Evolutionary conservation across 2,888 invertebrate genomes (phyloP), one percentile per base, ranked within the genome.

Genomic region (Phalera bucephala): DNA sequence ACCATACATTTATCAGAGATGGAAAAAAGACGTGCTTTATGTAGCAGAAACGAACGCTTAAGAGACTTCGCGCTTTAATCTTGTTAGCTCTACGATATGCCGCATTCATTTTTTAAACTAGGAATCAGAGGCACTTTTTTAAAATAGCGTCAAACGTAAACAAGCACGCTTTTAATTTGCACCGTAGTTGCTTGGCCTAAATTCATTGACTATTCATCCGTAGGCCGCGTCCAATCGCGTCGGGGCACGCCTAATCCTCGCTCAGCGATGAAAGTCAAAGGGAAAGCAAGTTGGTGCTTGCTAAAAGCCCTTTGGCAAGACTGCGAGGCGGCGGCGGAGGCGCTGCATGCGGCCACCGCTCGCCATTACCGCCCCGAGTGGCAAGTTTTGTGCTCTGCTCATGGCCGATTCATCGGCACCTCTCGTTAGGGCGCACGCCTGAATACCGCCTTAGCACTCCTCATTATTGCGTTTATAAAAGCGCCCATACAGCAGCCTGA

Each of bases 391-490:
- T 85, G 75, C 72, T 69, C 78, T 69, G 69, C 79, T 81, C 83
- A 78, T 80, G 79, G 81, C 60, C 82, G 88, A 86, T 86, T 87
- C 89, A 87, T 84, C 81, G 80, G 66, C 80, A 73, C 67, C 77
- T 79, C 87, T 87, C 82, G 83, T 87, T 86, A 86, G 70, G 64
- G 72, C 62, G 73, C 68, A 70, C 74, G 80, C 72, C 59, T 89
- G 82, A 88, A 88, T 87, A 77, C 83, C 80, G 80, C 80, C 79
- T 85, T 81, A 78, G 78, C 78, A 82, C 83, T 87, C 67, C 87
- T 87, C 86, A 86, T 89, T 89, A 89, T 88, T 87, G 86, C 87
- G 86, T 87, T 87, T 87, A 88, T 88, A 87, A 88, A 88, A 74
- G 84, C 84, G 69, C 63, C 82, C 72, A 86, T 87, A 86, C 74